These are phyloP conservation scores for Zaprionus nigranus DNA, from an alignment of 1,140 invertebrate genomes.

Conservation along the genomic window DNA sequence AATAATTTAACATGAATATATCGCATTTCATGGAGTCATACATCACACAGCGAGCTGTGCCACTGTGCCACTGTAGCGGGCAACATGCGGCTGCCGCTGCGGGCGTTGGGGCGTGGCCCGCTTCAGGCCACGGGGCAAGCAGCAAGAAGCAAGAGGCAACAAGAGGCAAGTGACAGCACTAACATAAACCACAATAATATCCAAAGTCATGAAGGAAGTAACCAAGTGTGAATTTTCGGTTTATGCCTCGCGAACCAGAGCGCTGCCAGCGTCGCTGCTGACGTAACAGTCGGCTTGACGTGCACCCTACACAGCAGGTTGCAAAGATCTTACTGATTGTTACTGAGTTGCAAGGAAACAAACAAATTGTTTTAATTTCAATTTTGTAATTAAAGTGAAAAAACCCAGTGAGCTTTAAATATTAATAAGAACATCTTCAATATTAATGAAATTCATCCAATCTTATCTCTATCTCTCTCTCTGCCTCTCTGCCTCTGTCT, in stretches of 20 bases:
- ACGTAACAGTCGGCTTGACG: conserved; percentile 10
- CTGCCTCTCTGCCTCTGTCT: too few species aligned
- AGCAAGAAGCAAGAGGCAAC: background rate
- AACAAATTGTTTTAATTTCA: too few species aligned
- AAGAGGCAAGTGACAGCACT: conserved; percentile 74
- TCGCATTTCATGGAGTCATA: conserved; percentile 82
- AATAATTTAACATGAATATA: conserved; percentile 83
- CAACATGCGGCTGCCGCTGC: conserved; percentile 28
- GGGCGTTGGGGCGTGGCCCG: conserved; percentile 30
- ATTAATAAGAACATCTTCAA: too few species aligned
- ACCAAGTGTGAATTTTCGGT: conserved; percentile 82
- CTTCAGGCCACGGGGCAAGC: conserved; percentile 5
- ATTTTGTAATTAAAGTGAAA: too few species aligned
- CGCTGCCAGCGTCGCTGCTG: conserved; percentile 29
- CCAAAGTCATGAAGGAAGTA: conserved; percentile 83
- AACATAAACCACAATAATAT: conserved; percentile 83
- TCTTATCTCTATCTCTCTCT: too few species aligned
- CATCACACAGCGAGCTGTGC: conserved; percentile 59
- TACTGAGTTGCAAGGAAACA: background rate
- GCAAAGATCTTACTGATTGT: background rate
- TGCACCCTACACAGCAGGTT: background rate
- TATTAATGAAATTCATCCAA: too few species aligned
- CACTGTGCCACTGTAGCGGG: conserved; percentile 14
- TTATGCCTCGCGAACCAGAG: conserved; percentile 72
- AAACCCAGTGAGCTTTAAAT: too few species aligned